phyloP scores from a whole-genome alignment of 2,888 invertebrate genomes.

The Lycia hirtaria region DNA sequence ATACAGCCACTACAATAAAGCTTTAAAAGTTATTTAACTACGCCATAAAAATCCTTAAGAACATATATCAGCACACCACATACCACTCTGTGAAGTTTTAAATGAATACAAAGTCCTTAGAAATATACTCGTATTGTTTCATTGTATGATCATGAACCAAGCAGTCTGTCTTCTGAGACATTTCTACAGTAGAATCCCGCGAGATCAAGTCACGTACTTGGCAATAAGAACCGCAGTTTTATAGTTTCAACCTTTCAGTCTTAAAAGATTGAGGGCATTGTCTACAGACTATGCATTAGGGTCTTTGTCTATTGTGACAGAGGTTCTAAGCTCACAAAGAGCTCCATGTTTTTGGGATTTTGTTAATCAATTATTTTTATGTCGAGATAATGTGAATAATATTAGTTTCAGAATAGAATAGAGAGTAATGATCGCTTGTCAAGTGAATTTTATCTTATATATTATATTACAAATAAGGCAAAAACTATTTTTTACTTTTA shows the following conservation, averaged over 20 bases:
- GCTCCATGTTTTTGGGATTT: background rate
- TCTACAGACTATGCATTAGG: constrained; percentile 37
- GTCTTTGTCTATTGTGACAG: constrained; percentile 33
- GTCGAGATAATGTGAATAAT: background rate
- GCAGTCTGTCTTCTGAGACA: background rate
- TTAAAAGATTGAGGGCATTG: constrained; percentile 38
- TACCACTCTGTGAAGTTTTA: background rate
- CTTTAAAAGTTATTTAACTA: too few relatives aligned
- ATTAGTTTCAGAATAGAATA: too few relatives aligned
- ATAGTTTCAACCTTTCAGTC: constrained; percentile 34
- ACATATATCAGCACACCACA: too few relatives aligned
- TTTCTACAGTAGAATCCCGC: constrained; percentile 10
- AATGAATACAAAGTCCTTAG: background rate
- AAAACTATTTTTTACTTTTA: too few relatives aligned
- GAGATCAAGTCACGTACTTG: constrained; percentile 25
- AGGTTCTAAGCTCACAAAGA: constrained; percentile 2
- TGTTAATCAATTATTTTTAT: background rate
- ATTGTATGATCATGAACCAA: constrained; percentile 9
- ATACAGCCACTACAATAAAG: too few relatives aligned
- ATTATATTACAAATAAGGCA: too few relatives aligned
- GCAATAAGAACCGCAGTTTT: constrained; percentile 32
- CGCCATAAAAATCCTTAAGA: too few relatives aligned
- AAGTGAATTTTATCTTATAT: too few relatives aligned
- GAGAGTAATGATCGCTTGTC: too few relatives aligned
- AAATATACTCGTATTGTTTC: background rate